These are phyloP conservation scores for Caenorhabditis panamensis DNA, from an alignment of 2,888 invertebrate species.

Conservation along the genomic window DNA sequence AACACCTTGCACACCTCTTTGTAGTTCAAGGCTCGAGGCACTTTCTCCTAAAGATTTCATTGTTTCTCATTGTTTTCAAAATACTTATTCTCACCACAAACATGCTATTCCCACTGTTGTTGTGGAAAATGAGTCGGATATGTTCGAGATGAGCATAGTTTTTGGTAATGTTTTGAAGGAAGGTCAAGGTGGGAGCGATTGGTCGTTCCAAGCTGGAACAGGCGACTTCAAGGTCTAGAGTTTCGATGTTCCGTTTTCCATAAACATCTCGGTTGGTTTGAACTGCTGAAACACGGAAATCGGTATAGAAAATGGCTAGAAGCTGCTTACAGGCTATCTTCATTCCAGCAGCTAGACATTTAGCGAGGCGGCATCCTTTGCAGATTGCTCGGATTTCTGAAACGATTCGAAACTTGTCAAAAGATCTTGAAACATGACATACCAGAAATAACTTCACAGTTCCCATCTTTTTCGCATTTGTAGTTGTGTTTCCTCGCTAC, in stretches of 20 bases:
- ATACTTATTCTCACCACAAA: background rate
- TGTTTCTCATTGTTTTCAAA: background rate
- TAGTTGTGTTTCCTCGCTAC: slow-evolving; percentile 73
- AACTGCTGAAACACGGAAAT: slow-evolving; percentile 33
- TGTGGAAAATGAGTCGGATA: background rate
- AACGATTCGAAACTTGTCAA: too few species aligned
- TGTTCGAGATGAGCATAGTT: background rate
- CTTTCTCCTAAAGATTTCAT: slow-evolving; percentile 11
- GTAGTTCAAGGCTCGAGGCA: slow-evolving; percentile 52
- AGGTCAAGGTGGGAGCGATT: slow-evolving; percentile 4
- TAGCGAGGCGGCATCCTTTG: slow-evolving; percentile 73
- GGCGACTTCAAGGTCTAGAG: background rate
- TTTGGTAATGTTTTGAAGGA: background rate
- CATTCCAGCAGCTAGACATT: slow-evolving; percentile 75
- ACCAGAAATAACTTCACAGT: slow-evolving; percentile 71
- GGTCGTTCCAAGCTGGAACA: background rate
- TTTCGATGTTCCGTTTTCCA: slow-evolving; percentile 54
- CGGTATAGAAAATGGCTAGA: background rate
- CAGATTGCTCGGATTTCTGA: slow-evolving; percentile 75
- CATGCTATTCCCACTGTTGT: background rate
- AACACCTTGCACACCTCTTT: slow-evolving; percentile 57
- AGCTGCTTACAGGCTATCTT: slow-evolving; percentile 60
- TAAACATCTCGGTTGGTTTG: slow-evolving; percentile 58
- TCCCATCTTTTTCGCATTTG: slow-evolving; percentile 68
- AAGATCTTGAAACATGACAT: too few species aligned